A percentile compares a stretch with the other conserved stretches of the same genome.
phyloP scores from a whole-genome alignment of 1,140 invertebrate genomes.

The Scaptomyza hsui region DNA sequence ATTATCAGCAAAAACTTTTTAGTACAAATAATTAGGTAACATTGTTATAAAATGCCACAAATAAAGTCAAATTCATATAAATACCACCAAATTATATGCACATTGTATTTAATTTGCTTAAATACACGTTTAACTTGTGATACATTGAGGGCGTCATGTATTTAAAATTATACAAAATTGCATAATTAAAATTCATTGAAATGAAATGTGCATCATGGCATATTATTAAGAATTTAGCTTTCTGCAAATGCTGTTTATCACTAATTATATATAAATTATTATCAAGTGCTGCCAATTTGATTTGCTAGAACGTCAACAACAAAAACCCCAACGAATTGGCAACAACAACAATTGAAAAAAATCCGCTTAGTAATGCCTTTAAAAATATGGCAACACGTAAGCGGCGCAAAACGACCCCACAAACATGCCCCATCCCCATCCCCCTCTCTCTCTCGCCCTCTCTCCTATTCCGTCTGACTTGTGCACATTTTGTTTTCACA shows the following conservation, averaged over 20 bases:
- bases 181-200: slow-evolving; percentile 18
- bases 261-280: slow-evolving; percentile 73
- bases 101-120: neutral
- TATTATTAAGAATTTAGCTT: slow-evolving; percentile 20
- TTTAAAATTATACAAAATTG: neutral
- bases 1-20: too few species aligned
- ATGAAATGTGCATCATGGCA: slow-evolving; percentile 12
- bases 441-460: neutral
- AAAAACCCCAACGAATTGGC: slow-evolving; percentile 43
- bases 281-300: slow-evolving; percentile 64
- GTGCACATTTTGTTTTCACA: slow-evolving; percentile 70
- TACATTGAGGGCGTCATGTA: neutral
- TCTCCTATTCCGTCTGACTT: too few species aligned
- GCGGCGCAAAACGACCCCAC: slow-evolving; percentile 41
- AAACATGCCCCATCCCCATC: neutral
- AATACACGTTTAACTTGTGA: slow-evolving; percentile 1
- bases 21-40: too few species aligned
- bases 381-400: slow-evolving; percentile 83
- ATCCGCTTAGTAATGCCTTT: slow-evolving; percentile 82
- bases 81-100: neutral
- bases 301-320: slow-evolving; percentile 46
- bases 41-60: too few species aligned
- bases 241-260: slow-evolving; percentile 54
- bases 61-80: too few species aligned
- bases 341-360: slow-evolving; percentile 43